Evolutionary conservation across 2,113 vertebrate genomes (phyloP).

Genomic region (Cheilinus undulatus): DNA sequence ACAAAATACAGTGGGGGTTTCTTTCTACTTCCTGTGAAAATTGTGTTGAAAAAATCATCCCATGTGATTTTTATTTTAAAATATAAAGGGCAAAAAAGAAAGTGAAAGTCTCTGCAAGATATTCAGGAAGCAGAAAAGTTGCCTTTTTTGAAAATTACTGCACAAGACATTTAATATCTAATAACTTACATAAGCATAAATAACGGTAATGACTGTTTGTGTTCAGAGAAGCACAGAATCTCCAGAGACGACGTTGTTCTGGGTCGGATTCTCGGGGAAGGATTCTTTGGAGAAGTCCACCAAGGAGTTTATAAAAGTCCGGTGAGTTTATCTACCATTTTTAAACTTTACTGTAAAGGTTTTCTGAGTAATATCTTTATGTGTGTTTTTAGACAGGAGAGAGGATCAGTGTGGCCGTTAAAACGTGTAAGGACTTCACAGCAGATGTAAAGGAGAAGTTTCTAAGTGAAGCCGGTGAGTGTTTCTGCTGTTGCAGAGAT

Average conservation of each 20-base stretch:
- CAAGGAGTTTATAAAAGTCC: conserved; percentile 90
- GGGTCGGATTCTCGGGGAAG: conserved; percentile 92
- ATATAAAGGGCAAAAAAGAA: no score
- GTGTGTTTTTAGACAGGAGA: conserved; percentile 85
- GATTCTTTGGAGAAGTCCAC: conserved; percentile 95
- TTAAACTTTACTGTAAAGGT: background rate
- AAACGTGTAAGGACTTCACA: conserved; percentile 94
- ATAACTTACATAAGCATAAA: no score
- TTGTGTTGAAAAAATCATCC: no score
- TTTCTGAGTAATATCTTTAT: background rate
- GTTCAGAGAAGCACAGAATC: conserved; percentile 79
- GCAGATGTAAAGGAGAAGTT: conserved; percentile 94
- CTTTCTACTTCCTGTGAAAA: no score
- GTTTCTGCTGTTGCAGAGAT: background rate
- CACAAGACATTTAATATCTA: no score
- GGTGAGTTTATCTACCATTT: conserved; percentile 76
- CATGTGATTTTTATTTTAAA: no score
- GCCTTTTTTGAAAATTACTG: no score
- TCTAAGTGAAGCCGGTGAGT: conserved; percentile 92
- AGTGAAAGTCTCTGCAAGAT: no score
- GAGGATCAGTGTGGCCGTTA: conserved; percentile 87
- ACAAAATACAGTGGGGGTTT: no score
- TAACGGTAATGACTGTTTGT: background rate
- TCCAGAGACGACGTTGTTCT: conserved; percentile 85
- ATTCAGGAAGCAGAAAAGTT: no score